phyloP scores from a whole-genome alignment of 1,140 invertebrate species.

The Caerostris extrusa region DNA sequence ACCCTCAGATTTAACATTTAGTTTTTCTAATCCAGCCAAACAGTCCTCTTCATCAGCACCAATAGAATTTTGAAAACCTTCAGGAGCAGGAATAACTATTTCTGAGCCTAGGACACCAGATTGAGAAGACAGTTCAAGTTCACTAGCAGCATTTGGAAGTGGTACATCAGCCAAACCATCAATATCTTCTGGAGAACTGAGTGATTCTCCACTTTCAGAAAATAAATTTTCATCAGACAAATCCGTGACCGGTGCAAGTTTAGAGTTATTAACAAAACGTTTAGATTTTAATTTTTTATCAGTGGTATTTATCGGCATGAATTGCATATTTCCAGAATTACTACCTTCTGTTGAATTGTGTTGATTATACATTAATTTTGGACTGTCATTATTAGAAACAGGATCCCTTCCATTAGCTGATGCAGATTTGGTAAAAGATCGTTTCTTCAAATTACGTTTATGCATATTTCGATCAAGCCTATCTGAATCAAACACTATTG shows the following conservation, averaged over 20 bases:
- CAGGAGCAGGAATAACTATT: conserved; percentile 72
- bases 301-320: conserved; percentile 7
- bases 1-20: conserved; percentile 49
- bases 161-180: conserved; percentile 56
- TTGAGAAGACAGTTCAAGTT: conserved; percentile 67
- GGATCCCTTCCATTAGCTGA: background rate
- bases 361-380: conserved; percentile 63
- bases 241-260: conserved; percentile 71
- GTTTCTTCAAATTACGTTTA: conserved; percentile 66
- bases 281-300: conserved; percentile 62
- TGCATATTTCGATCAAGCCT: conserved; percentile 67
- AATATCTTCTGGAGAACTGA: conserved; percentile 63
- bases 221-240: conserved; percentile 71
- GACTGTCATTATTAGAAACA: conserved; percentile 21
- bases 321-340: conserved; percentile 11
- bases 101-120: conserved; percentile 60
- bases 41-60: conserved; percentile 80
- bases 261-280: conserved; percentile 44
- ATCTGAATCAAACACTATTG: conserved; percentile 63
- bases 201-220: conserved; percentile 70
- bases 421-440: conserved; percentile 50
- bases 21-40: conserved; percentile 28
- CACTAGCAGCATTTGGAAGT: conserved; percentile 44
- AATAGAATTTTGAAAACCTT: conserved; percentile 76
- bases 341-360: conserved; percentile 53